Evolutionary conservation across 2,113 vertebrate species (phyloP).

Genomic region (Nyctereutes procyonoides): DNA sequence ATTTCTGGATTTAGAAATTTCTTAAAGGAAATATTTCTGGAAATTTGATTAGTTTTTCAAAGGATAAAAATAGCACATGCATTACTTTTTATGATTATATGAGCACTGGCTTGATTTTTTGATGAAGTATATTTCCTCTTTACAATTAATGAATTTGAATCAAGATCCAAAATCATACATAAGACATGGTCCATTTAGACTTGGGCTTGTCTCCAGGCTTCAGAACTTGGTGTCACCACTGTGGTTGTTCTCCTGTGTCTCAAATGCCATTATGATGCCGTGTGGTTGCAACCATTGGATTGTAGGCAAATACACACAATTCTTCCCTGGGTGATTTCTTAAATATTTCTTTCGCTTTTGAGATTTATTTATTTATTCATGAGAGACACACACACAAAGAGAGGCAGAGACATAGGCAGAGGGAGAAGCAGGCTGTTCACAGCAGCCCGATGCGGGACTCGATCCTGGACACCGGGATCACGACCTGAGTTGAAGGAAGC

Average conservation of each 20-base stretch:
- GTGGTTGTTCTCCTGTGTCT: not conserved
- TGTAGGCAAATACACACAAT: not conserved
- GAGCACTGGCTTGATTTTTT: not conserved
- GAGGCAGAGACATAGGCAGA: no score
- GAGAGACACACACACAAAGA: no score
- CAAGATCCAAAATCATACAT: not conserved
- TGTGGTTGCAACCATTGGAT: not conserved
- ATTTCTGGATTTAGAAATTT: conserved; percentile 48
- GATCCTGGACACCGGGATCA: no score
- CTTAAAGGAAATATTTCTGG: not conserved
- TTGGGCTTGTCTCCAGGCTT: not conserved
- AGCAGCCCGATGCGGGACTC: no score
- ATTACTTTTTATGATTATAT: not conserved
- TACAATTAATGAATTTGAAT: not conserved
- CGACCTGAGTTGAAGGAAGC: no score
- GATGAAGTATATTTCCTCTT: not conserved
- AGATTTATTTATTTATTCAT: no score
- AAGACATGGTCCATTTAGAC: not conserved
- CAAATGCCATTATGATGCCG: not conserved
- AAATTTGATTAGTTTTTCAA: conserved; percentile 2
- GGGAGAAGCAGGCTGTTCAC: no score
- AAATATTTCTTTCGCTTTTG: not conserved
- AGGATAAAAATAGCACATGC: not conserved
- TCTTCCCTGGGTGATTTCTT: conserved; percentile 3
- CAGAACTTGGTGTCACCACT: not conserved